Evolutionary conservation across 2,888 invertebrate species (phyloP).

Genomic region (Oscheius onirici): DNA sequence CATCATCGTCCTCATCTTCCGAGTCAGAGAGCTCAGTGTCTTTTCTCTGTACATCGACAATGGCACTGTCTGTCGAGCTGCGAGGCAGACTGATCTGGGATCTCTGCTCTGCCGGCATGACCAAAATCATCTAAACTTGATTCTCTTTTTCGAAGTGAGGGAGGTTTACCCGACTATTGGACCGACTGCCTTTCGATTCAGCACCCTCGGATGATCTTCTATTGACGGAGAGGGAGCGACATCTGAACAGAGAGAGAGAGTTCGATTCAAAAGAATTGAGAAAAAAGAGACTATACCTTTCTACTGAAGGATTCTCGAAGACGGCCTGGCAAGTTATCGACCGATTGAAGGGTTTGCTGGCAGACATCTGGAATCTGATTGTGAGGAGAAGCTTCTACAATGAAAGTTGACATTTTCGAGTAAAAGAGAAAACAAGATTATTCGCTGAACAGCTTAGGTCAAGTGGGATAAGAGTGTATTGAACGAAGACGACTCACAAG

Average conservation of each 20-base stretch:
- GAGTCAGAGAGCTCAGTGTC: neutral
- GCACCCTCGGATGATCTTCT: constrained; percentile 19
- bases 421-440: too few species aligned
- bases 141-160: neutral
- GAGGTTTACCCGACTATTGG: constrained; percentile 1
- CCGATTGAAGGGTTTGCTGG: neutral
- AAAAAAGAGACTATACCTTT: neutral
- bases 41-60: neutral
- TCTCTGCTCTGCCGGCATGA: neutral
- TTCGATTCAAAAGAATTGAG: neutral
- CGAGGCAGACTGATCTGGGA: neutral
- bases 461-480: too few species aligned
- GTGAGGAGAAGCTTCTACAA: too few species aligned
- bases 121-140: constrained; percentile 9
- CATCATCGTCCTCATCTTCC: neutral
- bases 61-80: neutral
- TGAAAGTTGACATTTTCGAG: too few species aligned
- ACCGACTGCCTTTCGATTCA: neutral
- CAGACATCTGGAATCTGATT: neutral
- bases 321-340: neutral
- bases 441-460: too few species aligned
- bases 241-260: neutral
- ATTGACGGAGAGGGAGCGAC: constrained; percentile 4
- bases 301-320: neutral
- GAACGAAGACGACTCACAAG: too few species aligned